phyloP scores from a whole-genome alignment of 2,888 invertebrate genomes.

The Lamellibrachia satsuma region DNA sequence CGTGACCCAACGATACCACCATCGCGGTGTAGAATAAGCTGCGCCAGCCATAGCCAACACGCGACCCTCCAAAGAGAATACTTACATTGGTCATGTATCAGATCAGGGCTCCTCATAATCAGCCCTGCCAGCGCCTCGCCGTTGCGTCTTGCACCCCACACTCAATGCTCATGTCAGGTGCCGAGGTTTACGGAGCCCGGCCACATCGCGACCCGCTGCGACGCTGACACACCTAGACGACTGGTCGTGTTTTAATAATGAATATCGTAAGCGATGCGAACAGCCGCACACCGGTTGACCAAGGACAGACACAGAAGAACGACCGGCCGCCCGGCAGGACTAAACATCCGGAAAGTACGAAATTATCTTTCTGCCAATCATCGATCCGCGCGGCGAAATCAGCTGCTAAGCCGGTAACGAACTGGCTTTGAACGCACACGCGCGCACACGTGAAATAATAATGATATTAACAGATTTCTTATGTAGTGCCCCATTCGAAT shows the following conservation, averaged over 20 bases:
- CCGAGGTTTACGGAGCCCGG: background rate
- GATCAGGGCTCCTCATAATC: background rate
- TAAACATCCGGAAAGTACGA: background rate
- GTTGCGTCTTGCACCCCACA: background rate
- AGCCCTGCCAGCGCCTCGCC: background rate
- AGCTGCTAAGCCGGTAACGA: background rate
- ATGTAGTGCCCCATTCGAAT: too few species aligned
- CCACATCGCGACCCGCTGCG: too few species aligned
- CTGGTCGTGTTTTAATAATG: background rate
- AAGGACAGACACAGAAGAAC: background rate
- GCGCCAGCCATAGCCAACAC: background rate
- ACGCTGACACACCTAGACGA: too few species aligned
- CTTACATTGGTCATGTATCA: background rate
- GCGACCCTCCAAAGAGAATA: background rate
- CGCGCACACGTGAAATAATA: background rate
- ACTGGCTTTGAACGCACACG: background rate
- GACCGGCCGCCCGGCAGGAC: background rate
- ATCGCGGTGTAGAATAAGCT: background rate
- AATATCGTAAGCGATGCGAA: slow-evolving; percentile 13
- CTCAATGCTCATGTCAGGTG: background rate
- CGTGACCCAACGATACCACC: background rate
- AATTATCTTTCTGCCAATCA: slow-evolving; percentile 17
- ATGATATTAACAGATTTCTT: too few species aligned
- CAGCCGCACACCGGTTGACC: background rate
- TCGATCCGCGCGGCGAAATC: background rate